phyloP scores from a whole-genome alignment of 2,888 invertebrate genomes.

The Argyra leucocephala region DNA sequence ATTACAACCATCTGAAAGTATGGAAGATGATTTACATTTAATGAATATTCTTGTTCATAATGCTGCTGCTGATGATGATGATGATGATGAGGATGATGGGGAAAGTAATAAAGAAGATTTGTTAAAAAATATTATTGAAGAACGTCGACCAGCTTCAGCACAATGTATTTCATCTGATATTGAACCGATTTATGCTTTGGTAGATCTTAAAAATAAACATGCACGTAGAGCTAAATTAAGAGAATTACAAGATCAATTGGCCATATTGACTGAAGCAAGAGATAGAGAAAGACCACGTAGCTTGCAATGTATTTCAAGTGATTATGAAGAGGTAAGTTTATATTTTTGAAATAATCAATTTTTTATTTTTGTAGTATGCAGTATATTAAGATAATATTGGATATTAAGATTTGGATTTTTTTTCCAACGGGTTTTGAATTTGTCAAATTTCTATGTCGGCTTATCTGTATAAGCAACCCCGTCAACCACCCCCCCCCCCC shows the following conservation, averaged over 20 bases:
- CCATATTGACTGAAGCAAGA: conserved; percentile 12
- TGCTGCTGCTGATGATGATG: conserved; percentile 10
- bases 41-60: not conserved
- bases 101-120: not conserved
- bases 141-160: conserved; percentile 16
- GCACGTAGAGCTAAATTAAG: conserved; percentile 29
- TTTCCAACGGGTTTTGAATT: too few species aligned
- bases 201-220: conserved; percentile 34
- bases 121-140: conserved; percentile 8
- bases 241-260: conserved; percentile 20
- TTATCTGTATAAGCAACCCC: too few species aligned
- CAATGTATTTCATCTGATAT: conserved; percentile 18
- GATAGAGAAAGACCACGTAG: conserved; percentile 24
- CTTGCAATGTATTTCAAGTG: conserved; percentile 25
- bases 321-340: conserved; percentile 29
- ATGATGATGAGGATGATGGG: not conserved
- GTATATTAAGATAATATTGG: too few species aligned
- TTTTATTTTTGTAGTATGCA: too few species aligned
- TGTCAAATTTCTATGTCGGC: too few species aligned
- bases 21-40: not conserved
- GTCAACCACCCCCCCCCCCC: too few species aligned
- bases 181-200: conserved; percentile 35
- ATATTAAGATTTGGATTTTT: too few species aligned
- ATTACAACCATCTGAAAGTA: not conserved
- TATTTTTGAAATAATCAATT: conserved; percentile 8